Conservation (phyloP, 2,797 vertebrate genomes). For the Phataginus tricuspis region DNA sequence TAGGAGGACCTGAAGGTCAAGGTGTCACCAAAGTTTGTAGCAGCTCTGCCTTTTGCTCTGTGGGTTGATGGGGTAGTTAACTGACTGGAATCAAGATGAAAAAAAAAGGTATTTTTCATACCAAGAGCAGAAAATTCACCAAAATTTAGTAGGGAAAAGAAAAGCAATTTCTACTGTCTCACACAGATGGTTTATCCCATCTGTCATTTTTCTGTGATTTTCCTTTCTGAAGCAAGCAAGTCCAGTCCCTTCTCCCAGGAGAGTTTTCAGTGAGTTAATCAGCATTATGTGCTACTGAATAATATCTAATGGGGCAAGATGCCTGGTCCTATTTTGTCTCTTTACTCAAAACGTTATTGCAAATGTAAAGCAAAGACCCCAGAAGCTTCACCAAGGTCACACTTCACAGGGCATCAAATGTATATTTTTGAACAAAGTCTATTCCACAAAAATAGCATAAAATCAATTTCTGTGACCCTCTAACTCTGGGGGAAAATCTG, state of each 20-base stretch:
- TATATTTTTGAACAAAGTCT: background rate
- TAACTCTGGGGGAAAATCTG: no score
- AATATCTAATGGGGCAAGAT: constrained; percentile 16
- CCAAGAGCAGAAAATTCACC: background rate
- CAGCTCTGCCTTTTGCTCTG: background rate
- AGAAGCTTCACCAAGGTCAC: constrained; percentile 6
- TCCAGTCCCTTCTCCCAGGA: background rate
- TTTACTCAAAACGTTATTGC: constrained; percentile 8
- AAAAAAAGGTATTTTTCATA: background rate
- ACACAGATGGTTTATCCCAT: constrained; percentile 36
- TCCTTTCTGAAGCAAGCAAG: background rate
- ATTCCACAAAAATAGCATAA: background rate
- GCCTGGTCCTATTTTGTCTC: background rate
- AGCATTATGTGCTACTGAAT: constrained; percentile 13
- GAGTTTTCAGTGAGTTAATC: constrained; percentile 18
- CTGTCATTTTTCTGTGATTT: constrained; percentile 20
- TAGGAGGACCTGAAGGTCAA: constrained; percentile 8
- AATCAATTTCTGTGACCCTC: background rate
- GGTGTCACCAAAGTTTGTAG: background rate
- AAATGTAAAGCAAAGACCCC: background rate
- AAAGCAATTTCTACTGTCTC: constrained; percentile 44
- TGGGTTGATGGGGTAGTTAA: background rate
- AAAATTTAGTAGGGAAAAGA: constrained; percentile 15
- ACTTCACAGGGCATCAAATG: constrained; percentile 40
- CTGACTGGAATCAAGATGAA: constrained; percentile 7